A percentile compares a stretch with the other conserved stretches of the same genome.
Conservation (phyloP, 1,140 invertebrate species). For the Zaprionus lachaisei region DNA sequence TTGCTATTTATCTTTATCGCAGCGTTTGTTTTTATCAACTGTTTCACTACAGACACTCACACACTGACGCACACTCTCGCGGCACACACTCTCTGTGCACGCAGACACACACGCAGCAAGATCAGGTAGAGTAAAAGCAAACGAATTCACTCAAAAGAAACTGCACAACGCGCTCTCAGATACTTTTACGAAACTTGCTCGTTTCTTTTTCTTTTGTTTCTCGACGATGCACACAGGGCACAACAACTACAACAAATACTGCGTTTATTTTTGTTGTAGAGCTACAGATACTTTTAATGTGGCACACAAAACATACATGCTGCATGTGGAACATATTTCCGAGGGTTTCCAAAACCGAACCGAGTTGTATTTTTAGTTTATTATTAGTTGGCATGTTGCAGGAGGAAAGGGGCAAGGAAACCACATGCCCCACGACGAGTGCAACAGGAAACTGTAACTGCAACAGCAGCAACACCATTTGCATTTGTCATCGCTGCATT, state of each 20-base stretch:
- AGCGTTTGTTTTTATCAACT: conserved; percentile 77
- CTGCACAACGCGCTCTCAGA: conserved; percentile 56
- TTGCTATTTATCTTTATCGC: conserved; percentile 76
- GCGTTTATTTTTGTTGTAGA: conserved; percentile 68
- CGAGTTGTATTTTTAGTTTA: conserved; percentile 26
- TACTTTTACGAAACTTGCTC: conserved; percentile 75
- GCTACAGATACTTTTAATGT: conserved; percentile 40
- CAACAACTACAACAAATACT: conserved; percentile 45
- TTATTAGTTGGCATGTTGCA: conserved; percentile 39
- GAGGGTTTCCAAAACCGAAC: conserved; percentile 30
- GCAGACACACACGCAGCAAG: background rate
- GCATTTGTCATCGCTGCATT: conserved; percentile 36
- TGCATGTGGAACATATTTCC: conserved; percentile 37
- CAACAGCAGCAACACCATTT: conserved; percentile 25
- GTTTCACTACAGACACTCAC: conserved; percentile 50
- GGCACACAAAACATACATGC: conserved; percentile 39
- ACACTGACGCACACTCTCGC: conserved; percentile 20
- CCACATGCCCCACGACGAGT: conserved; percentile 7
- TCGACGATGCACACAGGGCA: conserved; percentile 65
- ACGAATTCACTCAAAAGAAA: conserved; percentile 72
- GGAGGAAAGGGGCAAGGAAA: conserved; percentile 8
- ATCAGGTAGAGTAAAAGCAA: conserved; percentile 70
- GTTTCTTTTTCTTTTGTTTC: conserved; percentile 49
- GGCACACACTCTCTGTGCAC: background rate
- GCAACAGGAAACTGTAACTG: conserved; percentile 4